Evolutionary conservation across 2,797 vertebrate species (phyloP).

Genomic region (Acrossocheilus fasciatus): DNA sequence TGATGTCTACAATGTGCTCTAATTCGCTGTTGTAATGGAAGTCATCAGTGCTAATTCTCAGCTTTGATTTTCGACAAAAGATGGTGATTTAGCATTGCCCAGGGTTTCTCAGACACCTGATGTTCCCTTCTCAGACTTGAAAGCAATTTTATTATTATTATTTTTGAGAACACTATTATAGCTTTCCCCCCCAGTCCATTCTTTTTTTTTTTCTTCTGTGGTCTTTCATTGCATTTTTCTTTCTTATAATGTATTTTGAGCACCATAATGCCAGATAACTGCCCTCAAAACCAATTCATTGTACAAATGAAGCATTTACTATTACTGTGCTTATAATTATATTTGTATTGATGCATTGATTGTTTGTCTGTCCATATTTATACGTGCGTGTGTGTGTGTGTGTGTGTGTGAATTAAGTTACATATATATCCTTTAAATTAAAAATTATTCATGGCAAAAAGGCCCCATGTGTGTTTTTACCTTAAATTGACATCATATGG

Average conservation of each 20-base stretch:
- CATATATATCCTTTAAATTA: too few species aligned
- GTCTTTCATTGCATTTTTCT: neutral
- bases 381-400: neutral
- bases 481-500: neutral
- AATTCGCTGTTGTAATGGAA: conserved; percentile 56
- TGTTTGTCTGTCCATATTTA: neutral
- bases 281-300: neutral
- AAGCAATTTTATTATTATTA: conserved; percentile 38
- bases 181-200: neutral
- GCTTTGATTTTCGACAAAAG: conserved; percentile 59
- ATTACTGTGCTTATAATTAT: neutral
- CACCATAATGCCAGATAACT: neutral
- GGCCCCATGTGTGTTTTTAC: neutral
- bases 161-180: conserved; percentile 28
- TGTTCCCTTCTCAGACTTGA: conserved; percentile 34
- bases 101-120: conserved; percentile 39
- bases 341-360: neutral
- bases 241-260: neutral
- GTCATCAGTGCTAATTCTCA: conserved; percentile 59
- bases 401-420: neutral
- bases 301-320: neutral
- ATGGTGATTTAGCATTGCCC: conserved; percentile 54
- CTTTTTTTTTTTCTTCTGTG: neutral
- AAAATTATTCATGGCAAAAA: neutral
- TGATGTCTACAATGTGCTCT: conserved; percentile 59